A percentile compares a stretch with the other conserved stretches of the same genome.
phyloP scores from a whole-genome alignment of 2,113 vertebrate genomes.

The Gorsachius goisagi region DNA sequence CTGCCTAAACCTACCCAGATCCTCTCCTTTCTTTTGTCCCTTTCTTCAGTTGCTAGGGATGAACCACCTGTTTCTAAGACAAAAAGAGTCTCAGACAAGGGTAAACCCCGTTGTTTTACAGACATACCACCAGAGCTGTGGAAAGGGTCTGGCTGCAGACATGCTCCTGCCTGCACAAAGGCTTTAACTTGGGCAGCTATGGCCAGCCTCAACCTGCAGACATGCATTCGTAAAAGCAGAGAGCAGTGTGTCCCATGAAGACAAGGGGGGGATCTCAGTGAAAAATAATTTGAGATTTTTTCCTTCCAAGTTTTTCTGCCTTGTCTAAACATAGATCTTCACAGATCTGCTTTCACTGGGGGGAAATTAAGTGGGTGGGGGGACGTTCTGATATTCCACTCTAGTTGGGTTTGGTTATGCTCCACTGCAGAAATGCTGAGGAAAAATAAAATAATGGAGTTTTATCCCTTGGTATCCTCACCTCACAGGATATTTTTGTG shows the following conservation, averaged over 20 bases:
- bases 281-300: not conserved
- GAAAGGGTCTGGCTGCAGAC: not conserved
- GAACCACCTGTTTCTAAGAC: not conserved
- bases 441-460: not conserved
- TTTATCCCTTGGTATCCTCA: not conserved
- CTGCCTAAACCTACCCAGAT: not conserved
- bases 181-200: not conserved
- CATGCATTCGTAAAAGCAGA: not conserved
- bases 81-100: not conserved
- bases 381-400: not conserved
- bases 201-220: not conserved
- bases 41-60: not conserved
- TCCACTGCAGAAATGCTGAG: not conserved
- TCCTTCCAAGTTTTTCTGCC: not conserved
- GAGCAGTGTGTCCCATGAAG: accelerated
- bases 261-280: not conserved
- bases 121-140: not conserved
- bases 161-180: not conserved
- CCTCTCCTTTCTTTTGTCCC: not conserved
- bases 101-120: not conserved
- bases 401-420: not conserved
- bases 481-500: not conserved
- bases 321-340: not conserved
- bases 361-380: not conserved
- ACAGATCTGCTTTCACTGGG: not conserved